phyloP scores from a whole-genome alignment of 2,797 vertebrate species.

The Chiloscyllium punctatum region DNA sequence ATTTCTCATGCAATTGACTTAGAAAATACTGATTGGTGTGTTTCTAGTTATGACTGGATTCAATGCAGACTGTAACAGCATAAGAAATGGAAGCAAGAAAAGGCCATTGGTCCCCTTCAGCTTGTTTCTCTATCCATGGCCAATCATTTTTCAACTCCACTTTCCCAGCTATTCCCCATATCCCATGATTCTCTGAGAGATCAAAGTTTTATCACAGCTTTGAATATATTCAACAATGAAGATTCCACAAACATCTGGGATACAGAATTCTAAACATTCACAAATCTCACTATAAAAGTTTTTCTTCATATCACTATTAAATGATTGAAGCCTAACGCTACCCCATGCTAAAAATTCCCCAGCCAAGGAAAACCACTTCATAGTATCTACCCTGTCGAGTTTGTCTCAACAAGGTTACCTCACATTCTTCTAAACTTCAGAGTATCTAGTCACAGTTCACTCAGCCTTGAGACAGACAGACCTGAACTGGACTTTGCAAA shows the following conservation, averaged over 20 bases:
- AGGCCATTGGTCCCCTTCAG: neutral
- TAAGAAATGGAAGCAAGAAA: neutral
- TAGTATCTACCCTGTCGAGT: neutral
- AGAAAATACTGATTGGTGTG: neutral
- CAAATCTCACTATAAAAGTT: neutral
- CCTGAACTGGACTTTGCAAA: too few species aligned
- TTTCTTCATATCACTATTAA: neutral
- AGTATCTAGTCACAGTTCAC: neutral
- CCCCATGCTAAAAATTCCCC: neutral
- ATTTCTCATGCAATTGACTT: neutral
- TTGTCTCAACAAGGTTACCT: too few species aligned
- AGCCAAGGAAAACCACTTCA: neutral
- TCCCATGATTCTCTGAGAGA: neutral
- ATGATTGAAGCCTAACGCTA: neutral
- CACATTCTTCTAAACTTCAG: neutral
- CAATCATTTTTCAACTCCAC: neutral
- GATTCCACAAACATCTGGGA: neutral
- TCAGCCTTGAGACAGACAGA: neutral
- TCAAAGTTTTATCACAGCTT: neutral
- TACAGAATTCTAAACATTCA: neutral
- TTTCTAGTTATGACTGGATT: neutral
- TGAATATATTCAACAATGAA: neutral
- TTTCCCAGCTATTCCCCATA: neutral
- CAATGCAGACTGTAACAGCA: neutral
- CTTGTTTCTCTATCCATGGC: neutral